Evolutionary conservation across 1,140 invertebrate genomes (phyloP).

Genomic region (Drosophila arizonae): DNA sequence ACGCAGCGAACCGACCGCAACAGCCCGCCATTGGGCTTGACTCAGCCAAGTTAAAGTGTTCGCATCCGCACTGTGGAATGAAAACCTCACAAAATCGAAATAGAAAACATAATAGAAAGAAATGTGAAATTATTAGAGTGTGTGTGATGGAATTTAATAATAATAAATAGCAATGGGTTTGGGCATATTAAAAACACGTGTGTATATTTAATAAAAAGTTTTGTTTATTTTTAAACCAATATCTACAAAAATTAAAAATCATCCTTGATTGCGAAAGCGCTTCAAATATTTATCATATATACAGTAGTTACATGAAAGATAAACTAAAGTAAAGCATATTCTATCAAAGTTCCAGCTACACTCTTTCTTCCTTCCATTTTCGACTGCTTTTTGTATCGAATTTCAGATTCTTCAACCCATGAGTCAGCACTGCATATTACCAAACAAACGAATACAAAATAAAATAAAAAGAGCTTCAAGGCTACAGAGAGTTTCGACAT

Average conservation of each 20-base stretch:
- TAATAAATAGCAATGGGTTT: no score
- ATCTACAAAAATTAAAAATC: no score
- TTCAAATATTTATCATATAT: no score
- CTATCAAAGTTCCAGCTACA: not conserved
- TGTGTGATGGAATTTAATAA: no score
- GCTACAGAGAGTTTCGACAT: not conserved
- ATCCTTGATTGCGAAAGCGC: no score
- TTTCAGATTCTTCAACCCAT: slow-evolving; percentile 11
- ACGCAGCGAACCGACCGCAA: slow-evolving; percentile 57
- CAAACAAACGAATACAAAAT: not conserved
- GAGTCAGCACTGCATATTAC: not conserved
- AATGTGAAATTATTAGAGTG: no score
- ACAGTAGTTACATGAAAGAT: no score
- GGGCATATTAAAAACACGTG: no score
- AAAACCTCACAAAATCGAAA: slow-evolving; percentile 8
- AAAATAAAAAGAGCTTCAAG: not conserved
- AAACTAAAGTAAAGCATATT: not conserved
- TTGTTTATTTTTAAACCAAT: not conserved
- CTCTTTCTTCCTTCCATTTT: not conserved
- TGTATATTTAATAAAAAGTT: no score
- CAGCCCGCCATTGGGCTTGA: slow-evolving; percentile 52
- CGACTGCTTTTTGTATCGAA: slow-evolving; percentile 3
- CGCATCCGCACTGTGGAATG: slow-evolving; percentile 19
- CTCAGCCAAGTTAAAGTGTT: slow-evolving; percentile 22
- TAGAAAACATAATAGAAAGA: not conserved